Conservation (phyloP, 2,113 vertebrate species). For the Cynoglossus semilaevis region DNA sequence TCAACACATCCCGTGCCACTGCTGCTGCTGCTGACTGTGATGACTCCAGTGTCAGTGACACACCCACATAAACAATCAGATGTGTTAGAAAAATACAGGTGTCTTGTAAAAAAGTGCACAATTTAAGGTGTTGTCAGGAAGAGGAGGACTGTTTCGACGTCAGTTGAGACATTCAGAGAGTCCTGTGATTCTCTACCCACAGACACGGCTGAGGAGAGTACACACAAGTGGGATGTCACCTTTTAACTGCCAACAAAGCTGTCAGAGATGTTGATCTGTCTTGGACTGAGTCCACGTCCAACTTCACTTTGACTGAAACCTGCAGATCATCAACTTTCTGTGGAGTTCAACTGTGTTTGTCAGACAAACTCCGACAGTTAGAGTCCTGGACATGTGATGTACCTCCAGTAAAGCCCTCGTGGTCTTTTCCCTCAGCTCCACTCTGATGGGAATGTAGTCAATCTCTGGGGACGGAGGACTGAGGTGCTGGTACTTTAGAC, state of each 20-base stretch:
- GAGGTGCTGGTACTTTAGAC: slow-evolving; percentile 74
- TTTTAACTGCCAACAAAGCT: slow-evolving; percentile 34
- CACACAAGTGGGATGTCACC: slow-evolving; percentile 20
- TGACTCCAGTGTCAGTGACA: not conserved
- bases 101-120: not conserved
- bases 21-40: not conserved
- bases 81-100: slow-evolving; percentile 17
- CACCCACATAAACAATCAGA: slow-evolving; percentile 4
- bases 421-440: slow-evolving; percentile 69
- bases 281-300: slow-evolving; percentile 14
- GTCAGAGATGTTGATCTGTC: not conserved
- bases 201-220: slow-evolving; percentile 9
- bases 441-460: slow-evolving; percentile 71
- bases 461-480: slow-evolving; percentile 68
- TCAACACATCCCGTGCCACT: slow-evolving; percentile 15
- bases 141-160: not conserved
- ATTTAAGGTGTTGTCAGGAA: slow-evolving; percentile 11
- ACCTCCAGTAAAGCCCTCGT: slow-evolving; percentile 69
- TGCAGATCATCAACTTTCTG: slow-evolving; percentile 1
- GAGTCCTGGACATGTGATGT: not conserved
- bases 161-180: not conserved
- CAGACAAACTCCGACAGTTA: too few species aligned
- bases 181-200: not conserved
- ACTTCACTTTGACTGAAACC: not conserved
- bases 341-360: too few species aligned